Evolutionary conservation across 92 coral and sea anemone genomes (phyloP).

Genomic region (Isaurus tuberculatus): DNA sequence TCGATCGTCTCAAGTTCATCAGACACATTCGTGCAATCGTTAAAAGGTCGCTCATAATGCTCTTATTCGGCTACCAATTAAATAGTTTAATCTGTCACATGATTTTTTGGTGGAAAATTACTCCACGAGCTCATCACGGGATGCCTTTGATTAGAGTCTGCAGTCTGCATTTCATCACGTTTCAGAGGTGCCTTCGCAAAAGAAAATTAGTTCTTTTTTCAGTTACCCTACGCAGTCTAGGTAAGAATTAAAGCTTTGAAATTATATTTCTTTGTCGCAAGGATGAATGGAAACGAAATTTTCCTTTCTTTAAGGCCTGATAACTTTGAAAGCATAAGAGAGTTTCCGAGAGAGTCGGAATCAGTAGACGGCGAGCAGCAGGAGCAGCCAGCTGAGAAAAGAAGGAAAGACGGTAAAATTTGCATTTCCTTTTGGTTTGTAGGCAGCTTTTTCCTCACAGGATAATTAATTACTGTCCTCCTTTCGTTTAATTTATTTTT

Average conservation of each 20-base stretch:
- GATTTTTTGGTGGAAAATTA: too few relatives aligned
- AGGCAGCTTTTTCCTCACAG: conserved; percentile 14
- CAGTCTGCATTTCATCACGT: background rate
- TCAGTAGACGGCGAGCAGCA: too few relatives aligned
- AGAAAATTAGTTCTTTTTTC: conserved; percentile 14
- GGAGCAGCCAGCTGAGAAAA: background rate
- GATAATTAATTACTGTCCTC: conserved; percentile 6
- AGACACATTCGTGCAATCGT: background rate
- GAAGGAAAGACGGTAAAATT: conserved; percentile 15
- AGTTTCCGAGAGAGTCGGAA: too few relatives aligned
- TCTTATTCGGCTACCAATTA: too few relatives aligned
- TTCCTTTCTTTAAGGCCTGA: too few relatives aligned
- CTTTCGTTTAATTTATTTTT: conserved; percentile 16
- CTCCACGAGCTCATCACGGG: too few relatives aligned
- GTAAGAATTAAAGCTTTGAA: conserved; percentile 11
- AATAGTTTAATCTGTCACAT: too few relatives aligned
- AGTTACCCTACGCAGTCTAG: conserved; percentile 8
- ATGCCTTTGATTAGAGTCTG: background rate
- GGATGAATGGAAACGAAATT: conserved; percentile 5
- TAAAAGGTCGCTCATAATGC: conserved; percentile 7
- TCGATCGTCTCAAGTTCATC: conserved; percentile 4
- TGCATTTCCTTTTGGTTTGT: conserved; percentile 19
- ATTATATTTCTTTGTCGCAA: conserved; percentile 3
- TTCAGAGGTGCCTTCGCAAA: background rate
- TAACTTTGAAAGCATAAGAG: too few relatives aligned